A percentile compares a stretch with the other conserved stretches of the same genome.
Evolutionary conservation across 1,140 invertebrate species (phyloP).

Genomic region (Paraescarpia echinospica): DNA sequence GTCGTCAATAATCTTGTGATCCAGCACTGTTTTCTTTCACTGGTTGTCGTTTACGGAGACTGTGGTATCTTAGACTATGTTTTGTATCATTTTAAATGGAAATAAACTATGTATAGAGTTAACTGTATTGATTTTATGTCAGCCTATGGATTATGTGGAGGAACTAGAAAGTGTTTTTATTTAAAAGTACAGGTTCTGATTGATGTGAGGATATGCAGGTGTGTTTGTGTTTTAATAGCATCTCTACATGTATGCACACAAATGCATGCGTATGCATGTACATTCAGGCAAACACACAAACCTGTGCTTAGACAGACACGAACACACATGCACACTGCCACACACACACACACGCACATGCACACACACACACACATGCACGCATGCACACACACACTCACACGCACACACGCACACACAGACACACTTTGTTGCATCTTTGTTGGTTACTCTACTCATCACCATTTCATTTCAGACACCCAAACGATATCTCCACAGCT

Average conservation of each 20-base stretch:
- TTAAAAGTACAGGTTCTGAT: background rate
- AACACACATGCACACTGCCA: too few relatives aligned
- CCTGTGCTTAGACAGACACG: background rate
- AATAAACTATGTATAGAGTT: background rate
- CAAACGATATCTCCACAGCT: background rate
- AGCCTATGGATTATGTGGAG: background rate
- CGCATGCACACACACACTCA: too few relatives aligned
- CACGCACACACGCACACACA: too few relatives aligned
- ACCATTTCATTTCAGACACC: background rate
- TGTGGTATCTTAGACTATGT: background rate
- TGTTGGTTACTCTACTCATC: background rate
- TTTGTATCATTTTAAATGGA: background rate
- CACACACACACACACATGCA: too few relatives aligned
- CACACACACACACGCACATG: too few relatives aligned
- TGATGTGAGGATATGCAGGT: too few relatives aligned
- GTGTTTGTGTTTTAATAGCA: too few relatives aligned
- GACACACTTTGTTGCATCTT: too few relatives aligned
- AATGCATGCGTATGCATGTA: background rate
- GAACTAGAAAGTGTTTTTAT: background rate
- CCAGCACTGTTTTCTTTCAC: background rate
- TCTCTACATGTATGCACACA: background rate
- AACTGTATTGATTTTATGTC: background rate
- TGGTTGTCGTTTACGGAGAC: background rate
- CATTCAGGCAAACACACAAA: background rate
- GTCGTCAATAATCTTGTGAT: background rate